Percentiles rank a stretch among this genome's conserved stretches.
These are phyloP conservation scores for Harpagoxenus sublaevis DNA, from an alignment of 2,888 invertebrate genomes.

Conservation along the genomic window DNA sequence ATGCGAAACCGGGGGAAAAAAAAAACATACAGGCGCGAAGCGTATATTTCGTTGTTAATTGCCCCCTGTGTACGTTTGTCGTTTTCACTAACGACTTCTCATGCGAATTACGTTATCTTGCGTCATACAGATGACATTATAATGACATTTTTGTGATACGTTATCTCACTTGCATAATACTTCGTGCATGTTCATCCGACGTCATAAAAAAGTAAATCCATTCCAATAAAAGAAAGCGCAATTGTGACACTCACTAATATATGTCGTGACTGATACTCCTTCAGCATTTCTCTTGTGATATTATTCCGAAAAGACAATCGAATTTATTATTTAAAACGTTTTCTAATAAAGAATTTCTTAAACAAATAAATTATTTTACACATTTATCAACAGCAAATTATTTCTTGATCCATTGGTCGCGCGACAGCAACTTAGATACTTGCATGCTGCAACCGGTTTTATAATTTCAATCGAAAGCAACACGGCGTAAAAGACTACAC, in stretches of 20 bases:
- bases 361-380: neutral
- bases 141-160: slow-evolving; percentile 13
- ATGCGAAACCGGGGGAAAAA: neutral
- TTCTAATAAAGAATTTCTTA: neutral
- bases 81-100: neutral
- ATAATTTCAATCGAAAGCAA: slow-evolving; percentile 67
- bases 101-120: neutral
- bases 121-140: neutral
- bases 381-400: neutral
- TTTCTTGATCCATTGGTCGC: neutral
- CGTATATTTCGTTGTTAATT: neutral
- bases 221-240: neutral
- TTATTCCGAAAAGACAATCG: neutral
- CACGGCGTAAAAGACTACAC: slow-evolving; percentile 67
- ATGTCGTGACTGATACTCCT: too few relatives aligned
- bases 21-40: neutral
- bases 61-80: too few relatives aligned
- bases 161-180: slow-evolving; percentile 26
- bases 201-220: slow-evolving; percentile 15
- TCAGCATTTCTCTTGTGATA: neutral
- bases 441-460: slow-evolving; percentile 66
- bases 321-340: neutral
- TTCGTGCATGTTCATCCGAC: neutral
- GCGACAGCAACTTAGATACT: slow-evolving; percentile 2
- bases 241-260: neutral